A percentile compares a stretch with the other conserved stretches of the same genome.
These are phyloP conservation scores for Microtus pennsylvanicus DNA, from an alignment of 2,113 vertebrate genomes.

Conservation along the genomic window DNA sequence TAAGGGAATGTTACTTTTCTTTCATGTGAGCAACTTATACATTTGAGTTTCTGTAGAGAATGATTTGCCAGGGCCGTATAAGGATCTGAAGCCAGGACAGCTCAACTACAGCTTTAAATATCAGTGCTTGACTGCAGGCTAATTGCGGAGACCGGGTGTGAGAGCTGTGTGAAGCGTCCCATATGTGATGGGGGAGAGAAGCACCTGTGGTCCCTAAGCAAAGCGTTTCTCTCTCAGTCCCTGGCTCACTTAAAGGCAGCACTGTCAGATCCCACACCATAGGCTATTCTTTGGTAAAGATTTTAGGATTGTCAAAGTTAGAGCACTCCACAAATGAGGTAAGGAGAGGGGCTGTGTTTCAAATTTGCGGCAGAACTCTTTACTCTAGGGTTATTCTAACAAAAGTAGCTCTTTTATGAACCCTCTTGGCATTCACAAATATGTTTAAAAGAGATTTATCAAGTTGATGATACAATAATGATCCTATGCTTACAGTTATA, in stretches of 20 bases:
- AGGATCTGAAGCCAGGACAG: neutral
- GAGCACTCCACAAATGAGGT: neutral
- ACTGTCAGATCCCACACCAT: neutral
- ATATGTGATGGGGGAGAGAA: neutral
- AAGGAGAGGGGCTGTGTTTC: neutral
- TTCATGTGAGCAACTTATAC: neutral
- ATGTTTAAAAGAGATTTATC: neutral
- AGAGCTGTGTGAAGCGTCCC: neutral
- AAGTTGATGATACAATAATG: neutral
- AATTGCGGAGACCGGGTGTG: neutral
- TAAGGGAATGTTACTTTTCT: neutral
- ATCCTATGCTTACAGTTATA: neutral
- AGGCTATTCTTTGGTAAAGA: neutral
- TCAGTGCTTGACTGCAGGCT: neutral
- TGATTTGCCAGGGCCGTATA: neutral
- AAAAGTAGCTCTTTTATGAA: slow-evolving; percentile 4
- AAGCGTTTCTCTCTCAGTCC: neutral
- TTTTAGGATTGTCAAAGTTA: neutral
- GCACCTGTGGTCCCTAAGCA: neutral
- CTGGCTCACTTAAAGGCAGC: neutral
- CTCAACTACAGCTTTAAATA: neutral
- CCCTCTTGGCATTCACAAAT: neutral
- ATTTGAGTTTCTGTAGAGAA: neutral
- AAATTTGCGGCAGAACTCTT: slow-evolving; percentile 13
- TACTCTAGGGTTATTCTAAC: neutral